These are phyloP conservation scores for Harpagoxenus sublaevis DNA, from an alignment of 2,888 invertebrate genomes.

Conservation along the genomic window DNA sequence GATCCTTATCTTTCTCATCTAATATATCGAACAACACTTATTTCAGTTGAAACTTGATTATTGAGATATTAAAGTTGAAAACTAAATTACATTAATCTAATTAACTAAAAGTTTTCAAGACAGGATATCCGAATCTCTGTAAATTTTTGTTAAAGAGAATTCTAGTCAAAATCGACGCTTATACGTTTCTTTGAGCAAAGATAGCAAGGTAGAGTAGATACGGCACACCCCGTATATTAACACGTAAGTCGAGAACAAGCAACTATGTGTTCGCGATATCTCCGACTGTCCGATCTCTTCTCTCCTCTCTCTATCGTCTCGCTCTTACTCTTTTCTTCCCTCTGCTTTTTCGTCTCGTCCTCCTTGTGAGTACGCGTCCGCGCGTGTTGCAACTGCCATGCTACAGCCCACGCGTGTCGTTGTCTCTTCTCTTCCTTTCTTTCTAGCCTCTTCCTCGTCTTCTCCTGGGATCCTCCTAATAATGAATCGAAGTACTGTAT, in stretches of 20 bases:
- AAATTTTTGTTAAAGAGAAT: neutral
- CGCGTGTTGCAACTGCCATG: slow-evolving; percentile 67
- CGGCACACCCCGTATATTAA: slow-evolving; percentile 60
- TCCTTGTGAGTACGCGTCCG: slow-evolving; percentile 24
- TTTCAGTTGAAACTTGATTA: neutral
- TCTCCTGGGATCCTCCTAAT: slow-evolving; percentile 49
- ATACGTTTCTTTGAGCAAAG: neutral
- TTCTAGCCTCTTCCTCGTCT: slow-evolving; percentile 33
- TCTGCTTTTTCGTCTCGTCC: slow-evolving; percentile 4
- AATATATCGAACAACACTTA: neutral
- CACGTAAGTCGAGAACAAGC: slow-evolving; percentile 73
- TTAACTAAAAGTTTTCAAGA: neutral
- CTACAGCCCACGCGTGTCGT: slow-evolving; percentile 60
- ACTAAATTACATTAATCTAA: neutral
- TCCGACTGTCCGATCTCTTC: slow-evolving; percentile 34
- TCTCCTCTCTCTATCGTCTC: slow-evolving; percentile 44
- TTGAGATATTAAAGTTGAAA: neutral
- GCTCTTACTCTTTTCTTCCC: neutral
- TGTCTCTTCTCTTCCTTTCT: neutral
- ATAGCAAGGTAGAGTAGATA: slow-evolving; percentile 14
- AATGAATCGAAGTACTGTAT: slow-evolving; percentile 81
- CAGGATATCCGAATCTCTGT: neutral
- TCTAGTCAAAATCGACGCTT: neutral
- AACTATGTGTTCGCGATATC: slow-evolving; percentile 74
- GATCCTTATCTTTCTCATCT: neutral